These are phyloP conservation scores for Zhuqinia jingwanae DNA, from an alignment of 2,888 invertebrate genomes.

Conservation along the genomic window DNA sequence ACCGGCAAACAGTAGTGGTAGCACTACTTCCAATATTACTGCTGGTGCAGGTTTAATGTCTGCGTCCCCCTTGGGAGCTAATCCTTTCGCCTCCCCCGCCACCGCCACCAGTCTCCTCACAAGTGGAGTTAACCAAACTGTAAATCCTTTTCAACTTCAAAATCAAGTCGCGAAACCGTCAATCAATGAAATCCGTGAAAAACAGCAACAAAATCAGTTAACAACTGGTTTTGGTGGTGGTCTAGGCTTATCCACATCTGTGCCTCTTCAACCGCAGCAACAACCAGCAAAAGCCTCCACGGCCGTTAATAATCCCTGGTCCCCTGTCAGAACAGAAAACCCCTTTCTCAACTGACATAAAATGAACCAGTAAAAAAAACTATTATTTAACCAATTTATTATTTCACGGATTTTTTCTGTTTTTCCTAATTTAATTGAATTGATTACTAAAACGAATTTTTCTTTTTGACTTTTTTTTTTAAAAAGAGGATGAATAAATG, in stretches of 20 bases:
- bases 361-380: slow-evolving; percentile 16
- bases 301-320: slow-evolving; percentile 79
- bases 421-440: slow-evolving; percentile 7
- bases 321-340: slow-evolving; percentile 78
- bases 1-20: slow-evolving; percentile 80
- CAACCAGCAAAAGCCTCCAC: slow-evolving; percentile 46
- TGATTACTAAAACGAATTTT: slow-evolving; percentile 11
- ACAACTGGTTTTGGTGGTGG: slow-evolving; percentile 48
- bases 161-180: slow-evolving; percentile 77
- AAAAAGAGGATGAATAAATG: slow-evolving; percentile 17
- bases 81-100: slow-evolving; percentile 74
- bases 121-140: slow-evolving; percentile 68
- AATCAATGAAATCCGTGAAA: slow-evolving; percentile 79
- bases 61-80: slow-evolving; percentile 57
- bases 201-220: slow-evolving; percentile 77
- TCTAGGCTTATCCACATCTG: slow-evolving; percentile 37
- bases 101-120: slow-evolving; percentile 70
- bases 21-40: slow-evolving; percentile 8
- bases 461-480: slow-evolving; percentile 34
- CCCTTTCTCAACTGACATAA: slow-evolving; percentile 75
- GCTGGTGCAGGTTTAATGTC: slow-evolving; percentile 42
- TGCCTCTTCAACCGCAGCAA: slow-evolving; percentile 51
- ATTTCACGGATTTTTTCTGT: too few relatives aligned
- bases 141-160: slow-evolving; percentile 78
- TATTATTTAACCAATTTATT: slow-evolving; percentile 31